A percentile compares a stretch with the other conserved stretches of the same genome.
These are phyloP conservation scores for Pogona vitticeps DNA, from an alignment of 2,113 vertebrate species.

Conservation along the genomic window DNA sequence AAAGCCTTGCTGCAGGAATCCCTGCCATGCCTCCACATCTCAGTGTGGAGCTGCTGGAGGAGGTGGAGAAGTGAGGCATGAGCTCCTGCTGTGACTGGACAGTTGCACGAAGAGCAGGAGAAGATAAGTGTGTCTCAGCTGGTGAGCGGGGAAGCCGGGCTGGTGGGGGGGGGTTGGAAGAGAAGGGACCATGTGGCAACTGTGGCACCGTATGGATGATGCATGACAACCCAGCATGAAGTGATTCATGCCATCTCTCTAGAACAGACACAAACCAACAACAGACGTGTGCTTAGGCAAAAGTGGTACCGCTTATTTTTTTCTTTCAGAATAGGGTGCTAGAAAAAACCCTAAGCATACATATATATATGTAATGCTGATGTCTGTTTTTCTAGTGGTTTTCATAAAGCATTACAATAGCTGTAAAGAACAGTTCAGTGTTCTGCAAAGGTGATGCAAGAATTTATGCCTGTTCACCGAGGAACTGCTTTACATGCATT, in stretches of 20 bases:
- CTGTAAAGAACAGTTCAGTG: neutral
- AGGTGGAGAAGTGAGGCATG: no score
- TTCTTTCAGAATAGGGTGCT: neutral
- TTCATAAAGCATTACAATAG: neutral
- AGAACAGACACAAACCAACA: no score
- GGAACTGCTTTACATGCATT: slow-evolving; percentile 22
- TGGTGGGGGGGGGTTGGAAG: neutral
- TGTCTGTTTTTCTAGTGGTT: neutral
- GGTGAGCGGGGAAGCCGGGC: no score
- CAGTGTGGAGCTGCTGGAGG: no score
- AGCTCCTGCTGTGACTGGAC: no score
- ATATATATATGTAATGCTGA: neutral
- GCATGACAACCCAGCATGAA: no score
- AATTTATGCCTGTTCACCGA: slow-evolving; percentile 10
- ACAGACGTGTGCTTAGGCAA: neutral
- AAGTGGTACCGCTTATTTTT: neutral
- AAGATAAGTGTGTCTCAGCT: no score
- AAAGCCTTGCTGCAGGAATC: no score
- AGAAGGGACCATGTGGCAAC: neutral
- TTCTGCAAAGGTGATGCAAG: slow-evolving; percentile 7
- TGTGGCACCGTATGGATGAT: no score
- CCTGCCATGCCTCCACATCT: no score
- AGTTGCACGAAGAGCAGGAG: no score
- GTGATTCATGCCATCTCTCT: no score
- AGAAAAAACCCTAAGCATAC: neutral